phyloP scores from a whole-genome alignment of 2,888 invertebrate genomes.

The Mimachlamys varia region DNA sequence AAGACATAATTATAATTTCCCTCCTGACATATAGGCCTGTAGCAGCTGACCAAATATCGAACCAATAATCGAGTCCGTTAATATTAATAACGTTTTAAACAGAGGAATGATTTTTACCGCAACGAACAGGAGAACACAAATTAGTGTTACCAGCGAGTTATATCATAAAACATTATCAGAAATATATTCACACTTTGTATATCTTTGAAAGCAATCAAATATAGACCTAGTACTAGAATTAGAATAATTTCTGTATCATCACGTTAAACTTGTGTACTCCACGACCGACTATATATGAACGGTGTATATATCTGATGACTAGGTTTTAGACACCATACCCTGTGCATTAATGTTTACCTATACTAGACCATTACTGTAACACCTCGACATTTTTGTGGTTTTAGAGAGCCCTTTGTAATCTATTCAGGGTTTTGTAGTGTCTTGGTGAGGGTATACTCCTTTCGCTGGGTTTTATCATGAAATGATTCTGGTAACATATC shows the following conservation, averaged over 20 bases:
- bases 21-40: no score
- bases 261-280: background rate
- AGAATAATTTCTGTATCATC: background rate
- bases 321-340: background rate
- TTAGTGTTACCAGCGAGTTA: no score
- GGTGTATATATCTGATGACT: background rate
- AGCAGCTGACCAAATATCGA: no score
- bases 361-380: background rate
- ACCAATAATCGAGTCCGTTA: no score
- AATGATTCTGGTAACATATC: background rate
- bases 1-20: no score
- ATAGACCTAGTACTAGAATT: conserved; percentile 13
- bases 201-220: no score
- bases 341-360: background rate
- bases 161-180: no score
- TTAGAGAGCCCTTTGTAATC: background rate
- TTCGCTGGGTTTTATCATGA: background rate
- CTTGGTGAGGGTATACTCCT: background rate
- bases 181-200: no score
- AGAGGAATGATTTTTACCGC: no score
- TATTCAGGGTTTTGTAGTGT: background rate
- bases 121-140: no score
- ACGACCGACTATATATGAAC: background rate
- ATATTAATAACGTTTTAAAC: no score
- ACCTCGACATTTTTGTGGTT: conserved; percentile 20